A percentile compares a stretch with the other conserved stretches of the same genome.
Conservation (phyloP, 1,140 invertebrate species). For the Drosophila pachea region DNA sequence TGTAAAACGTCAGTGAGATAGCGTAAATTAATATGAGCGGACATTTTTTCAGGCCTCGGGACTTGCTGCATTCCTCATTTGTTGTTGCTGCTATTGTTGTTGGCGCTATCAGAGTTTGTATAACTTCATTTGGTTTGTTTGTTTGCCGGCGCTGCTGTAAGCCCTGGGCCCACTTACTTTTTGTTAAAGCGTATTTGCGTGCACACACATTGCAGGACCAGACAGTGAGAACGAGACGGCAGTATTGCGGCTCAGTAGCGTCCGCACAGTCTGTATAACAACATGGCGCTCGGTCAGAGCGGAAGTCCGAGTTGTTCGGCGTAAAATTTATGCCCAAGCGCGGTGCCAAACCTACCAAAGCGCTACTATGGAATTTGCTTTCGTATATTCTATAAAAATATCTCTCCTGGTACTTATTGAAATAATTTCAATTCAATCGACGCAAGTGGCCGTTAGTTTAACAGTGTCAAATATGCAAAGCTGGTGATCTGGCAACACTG, state of each 20-base stretch:
- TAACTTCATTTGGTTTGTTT: constrained; percentile 68
- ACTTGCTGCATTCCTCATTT: constrained; percentile 18
- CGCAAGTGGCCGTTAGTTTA: too few relatives aligned
- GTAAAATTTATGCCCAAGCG: constrained; percentile 70
- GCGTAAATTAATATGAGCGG: constrained; percentile 67
- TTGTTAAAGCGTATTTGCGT: constrained; percentile 55
- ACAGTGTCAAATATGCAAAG: neutral
- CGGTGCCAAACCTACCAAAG: constrained; percentile 18
- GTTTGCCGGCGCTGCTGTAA: constrained; percentile 33
- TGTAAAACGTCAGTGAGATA: constrained; percentile 65
- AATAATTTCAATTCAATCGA: neutral
- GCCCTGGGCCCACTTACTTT: constrained; percentile 50
- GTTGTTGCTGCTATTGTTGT: constrained; percentile 14
- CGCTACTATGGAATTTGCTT: constrained; percentile 26
- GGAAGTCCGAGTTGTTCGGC: constrained; percentile 70
- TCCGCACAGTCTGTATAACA: constrained; percentile 54
- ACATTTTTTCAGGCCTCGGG: constrained; percentile 41
- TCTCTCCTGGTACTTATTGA: neutral
- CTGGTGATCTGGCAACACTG: neutral
- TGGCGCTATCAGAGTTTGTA: constrained; percentile 64
- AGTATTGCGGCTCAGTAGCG: constrained; percentile 13
- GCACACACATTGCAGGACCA: constrained; percentile 1
- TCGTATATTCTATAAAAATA: neutral
- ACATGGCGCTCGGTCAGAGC: constrained; percentile 66
- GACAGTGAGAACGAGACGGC: neutral